Base-by-base conservation (phyloP, 2,888 invertebrate species). In the Agrochola macilenta region DNA sequence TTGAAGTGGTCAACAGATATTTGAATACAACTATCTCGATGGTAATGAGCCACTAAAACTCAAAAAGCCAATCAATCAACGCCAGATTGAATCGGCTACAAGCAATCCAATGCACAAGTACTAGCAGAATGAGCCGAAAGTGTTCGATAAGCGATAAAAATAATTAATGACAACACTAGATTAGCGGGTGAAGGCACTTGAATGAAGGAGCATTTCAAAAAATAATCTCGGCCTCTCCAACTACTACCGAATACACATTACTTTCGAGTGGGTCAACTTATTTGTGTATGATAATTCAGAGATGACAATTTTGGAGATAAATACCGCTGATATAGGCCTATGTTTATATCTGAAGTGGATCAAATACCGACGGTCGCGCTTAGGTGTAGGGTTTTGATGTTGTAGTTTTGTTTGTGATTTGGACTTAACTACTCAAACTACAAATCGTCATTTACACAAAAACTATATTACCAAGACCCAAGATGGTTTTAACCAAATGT, bases 141-240 rank as follows among this genome's bases (percentile, higher is more conserved):
- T 95, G 93, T 91, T 94, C 91, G 94, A 96, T 95, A 95, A 96
- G 95, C 95, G 96, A 96, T 96, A 96, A 96, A 96, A 96, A 95
- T 96, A 96, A 96, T 96, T 96, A 96, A 95, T 95, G 95, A 94
- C 96, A 94, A 94, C 95, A 93, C 91, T 93, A 95, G 96, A 96
- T 96, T 96, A 96, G 94, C 93, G 89, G 89, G 87, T 91, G 92
- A 93, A 95, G 94, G 94, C 95, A 96, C 96, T 96, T 93, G 90
- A 96, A 91, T 96, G 93, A 94, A 96, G 96, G 95, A 96, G 95
- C 95, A 95, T 95, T 96, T 95, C 94, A 95, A 95, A 96, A 95
- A 94, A 95, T 96, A 95, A 96, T 96, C 96, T 96, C 95, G 84
- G 90, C 94, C 95, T 95, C 96, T 96, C 94, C 93, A 96, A 91